phyloP scores from a whole-genome alignment of 2,888 invertebrate species.

The Sphaerophoria rueppellii region DNA sequence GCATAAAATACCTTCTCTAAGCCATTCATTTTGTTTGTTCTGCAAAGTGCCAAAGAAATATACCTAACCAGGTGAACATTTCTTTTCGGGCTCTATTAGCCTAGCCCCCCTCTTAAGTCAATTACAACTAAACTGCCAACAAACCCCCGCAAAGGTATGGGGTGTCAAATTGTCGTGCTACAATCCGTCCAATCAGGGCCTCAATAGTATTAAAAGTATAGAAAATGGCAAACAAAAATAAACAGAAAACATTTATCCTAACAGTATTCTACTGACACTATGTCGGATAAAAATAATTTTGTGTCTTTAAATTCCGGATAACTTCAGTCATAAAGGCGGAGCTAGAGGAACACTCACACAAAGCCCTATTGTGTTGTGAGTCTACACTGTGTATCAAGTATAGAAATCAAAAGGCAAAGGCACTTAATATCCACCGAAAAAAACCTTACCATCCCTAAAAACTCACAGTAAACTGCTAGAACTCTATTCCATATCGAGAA shows the following conservation, averaged over 20 bases:
- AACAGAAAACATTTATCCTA: slow-evolving; percentile 26
- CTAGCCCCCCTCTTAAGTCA: slow-evolving; percentile 46
- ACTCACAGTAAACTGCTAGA: not conserved
- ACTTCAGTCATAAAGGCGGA: slow-evolving; percentile 53
- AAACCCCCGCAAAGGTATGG: not conserved
- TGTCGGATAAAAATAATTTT: slow-evolving; percentile 52
- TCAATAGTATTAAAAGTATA: slow-evolving; percentile 39
- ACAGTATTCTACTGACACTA: slow-evolving; percentile 27
- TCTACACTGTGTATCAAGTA: slow-evolving; percentile 8
- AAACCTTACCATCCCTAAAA: not conserved
- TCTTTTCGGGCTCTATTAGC: slow-evolving; percentile 22
- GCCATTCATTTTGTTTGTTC: slow-evolving; percentile 51
- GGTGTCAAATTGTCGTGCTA: slow-evolving; percentile 15
- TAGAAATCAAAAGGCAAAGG: too few relatives aligned
- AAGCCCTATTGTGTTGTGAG: not conserved
- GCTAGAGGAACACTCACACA: slow-evolving; percentile 39
- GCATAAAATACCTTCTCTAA: slow-evolving; percentile 9
- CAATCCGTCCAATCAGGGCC: slow-evolving; percentile 64
- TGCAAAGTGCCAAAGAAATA: slow-evolving; percentile 41
- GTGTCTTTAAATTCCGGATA: slow-evolving; percentile 45
- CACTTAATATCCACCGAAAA: not conserved
- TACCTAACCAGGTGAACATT: slow-evolving; percentile 50
- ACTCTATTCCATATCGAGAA: not conserved
- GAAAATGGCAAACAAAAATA: slow-evolving; percentile 40
- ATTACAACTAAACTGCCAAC: slow-evolving; percentile 21